Base-by-base conservation (phyloP, 2,113 vertebrate species). In the Paraplagusia blochii region DNA sequence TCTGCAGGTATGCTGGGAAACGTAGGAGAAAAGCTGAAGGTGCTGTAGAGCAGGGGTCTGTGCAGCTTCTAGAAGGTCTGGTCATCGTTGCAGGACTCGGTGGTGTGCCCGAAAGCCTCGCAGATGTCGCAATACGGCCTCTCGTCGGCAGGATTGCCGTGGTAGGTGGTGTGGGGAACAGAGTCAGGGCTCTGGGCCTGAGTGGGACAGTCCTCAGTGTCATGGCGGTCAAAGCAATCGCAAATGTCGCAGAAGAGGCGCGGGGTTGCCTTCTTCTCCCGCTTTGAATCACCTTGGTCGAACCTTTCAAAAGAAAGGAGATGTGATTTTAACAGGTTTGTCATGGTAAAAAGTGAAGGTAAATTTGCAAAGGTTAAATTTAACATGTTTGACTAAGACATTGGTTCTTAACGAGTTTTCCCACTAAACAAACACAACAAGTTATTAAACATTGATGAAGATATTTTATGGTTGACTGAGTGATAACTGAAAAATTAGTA, bases 171-270 rank as follows among this genome's bases (percentile, higher is more conserved):
- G 81, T 97, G 96, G 0, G 93, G 94, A 0, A 93, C 92, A 0
- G 94, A 93, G 72, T 96, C 95, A 0, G 91, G 88, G 51, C 92
- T 87, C 89, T 97, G 95, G 0, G 92, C 89, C 89, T 98, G 96
- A 0, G 94, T 98, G 1, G 96, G 96, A 51, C 96, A 98, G 83
- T 98, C 96, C 81, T 98, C 96, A 0, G 95, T 98, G 84, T 98
- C 95, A 0, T 98, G 96, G 35, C 93, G 94, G 54, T 98, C 96
- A 1, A 98, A 98, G 88, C 94, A 94, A 89, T 98, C 96, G 42
- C 96, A 98, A 77, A 98, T 98, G 73, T 98, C 95, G 34, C 96
- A 98, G 92, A 98, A 98, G 2, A 97, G 93, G 2, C 95, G 95
- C 0, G 93, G 95, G 0, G 88, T 76, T 0, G 66, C 54, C 53